Base-by-base conservation (phyloP, 1,140 invertebrate genomes). In the Neelides sp. region DNA sequence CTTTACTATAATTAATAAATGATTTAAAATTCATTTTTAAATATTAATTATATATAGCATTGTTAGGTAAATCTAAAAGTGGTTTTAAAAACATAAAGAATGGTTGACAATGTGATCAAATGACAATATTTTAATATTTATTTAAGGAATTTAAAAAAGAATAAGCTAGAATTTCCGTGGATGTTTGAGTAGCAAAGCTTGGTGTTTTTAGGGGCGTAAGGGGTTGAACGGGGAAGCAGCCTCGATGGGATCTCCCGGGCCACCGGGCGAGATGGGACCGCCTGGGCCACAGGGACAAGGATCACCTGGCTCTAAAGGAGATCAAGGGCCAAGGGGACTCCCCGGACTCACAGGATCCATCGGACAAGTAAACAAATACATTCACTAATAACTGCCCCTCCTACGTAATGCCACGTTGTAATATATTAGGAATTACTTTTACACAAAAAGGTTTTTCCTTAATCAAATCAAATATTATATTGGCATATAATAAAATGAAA, bases 271-370 rank as follows among this genome's bases (percentile, higher is more conserved):
- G 52, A 52, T 61, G 48, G 71, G 70, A 59, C 63, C 59, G 35
- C 39, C 30, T 37, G 59, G 59, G 5, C 52, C 52, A 10, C 1
- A 23, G 4, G 59, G 55, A 3, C 28, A 23, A 37, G 59, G 59
- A 8, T 45, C 43, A 15, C 4, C 35, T n/a, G 57, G 54, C 15
- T 24, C 32, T 13, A 51, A 48, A 43, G 54, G 57, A 26, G 30
- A 24, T 35, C 46, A 22, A 35, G 52, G 23, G 22, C 19, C 39
- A 36, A 39, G 28, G 59, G 79, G 79, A 24, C 74, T 75, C 28
- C 52, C 61, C 32, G 76, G 76, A 44, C 65, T n/a, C 67, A 4
- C 70, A 71, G 48, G 79, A 79, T 50, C 64, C 71, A 2, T 69
- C 72, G 7, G 79, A 30, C 34, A 34, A 34, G 15, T 44, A 5